phyloP scores from a whole-genome alignment of 2,797 vertebrate species.

The Vireo griseus region DNA sequence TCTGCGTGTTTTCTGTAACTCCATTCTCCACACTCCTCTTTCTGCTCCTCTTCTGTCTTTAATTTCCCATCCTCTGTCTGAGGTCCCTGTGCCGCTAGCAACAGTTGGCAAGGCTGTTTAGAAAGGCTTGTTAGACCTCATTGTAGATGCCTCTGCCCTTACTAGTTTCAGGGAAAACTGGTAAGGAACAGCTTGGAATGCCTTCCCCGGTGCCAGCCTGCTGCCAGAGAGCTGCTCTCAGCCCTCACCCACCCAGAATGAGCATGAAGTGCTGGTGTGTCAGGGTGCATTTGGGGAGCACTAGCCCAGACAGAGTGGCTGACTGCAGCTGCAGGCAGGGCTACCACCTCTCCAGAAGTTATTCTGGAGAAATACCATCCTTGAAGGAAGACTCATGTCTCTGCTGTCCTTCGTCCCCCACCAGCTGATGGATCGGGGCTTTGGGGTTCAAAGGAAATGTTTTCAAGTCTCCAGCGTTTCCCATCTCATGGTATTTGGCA shows the following conservation, averaged over 20 bases:
- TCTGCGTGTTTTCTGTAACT: too few species aligned
- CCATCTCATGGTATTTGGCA: neutral
- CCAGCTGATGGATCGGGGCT: rapidly evolving
- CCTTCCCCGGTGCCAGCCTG: neutral
- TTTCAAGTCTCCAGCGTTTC: neutral
- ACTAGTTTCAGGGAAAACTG: neutral
- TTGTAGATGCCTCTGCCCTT: neutral
- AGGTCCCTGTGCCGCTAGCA: neutral
- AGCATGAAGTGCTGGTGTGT: neutral
- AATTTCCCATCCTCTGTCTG: neutral
- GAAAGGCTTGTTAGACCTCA: neutral
- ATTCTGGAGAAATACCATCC: neutral
- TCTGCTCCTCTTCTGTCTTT: neutral
- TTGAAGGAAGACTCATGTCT: neutral
- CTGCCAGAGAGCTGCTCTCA: neutral
- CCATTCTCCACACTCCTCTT: neutral
- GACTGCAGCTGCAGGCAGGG: neutral
- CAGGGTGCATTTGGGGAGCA: neutral
- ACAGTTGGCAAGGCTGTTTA: neutral
- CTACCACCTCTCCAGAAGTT: neutral
- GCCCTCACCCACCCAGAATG: neutral
- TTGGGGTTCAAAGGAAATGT: rapidly evolving
- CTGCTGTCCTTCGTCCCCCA: neutral
- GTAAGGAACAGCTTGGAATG: neutral
- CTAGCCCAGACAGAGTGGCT: neutral